A percentile compares a stretch with the other conserved stretches of the same genome.
Evolutionary conservation across 2,113 vertebrate genomes (phyloP).

Genomic region (Xiphophorus hellerii): DNA sequence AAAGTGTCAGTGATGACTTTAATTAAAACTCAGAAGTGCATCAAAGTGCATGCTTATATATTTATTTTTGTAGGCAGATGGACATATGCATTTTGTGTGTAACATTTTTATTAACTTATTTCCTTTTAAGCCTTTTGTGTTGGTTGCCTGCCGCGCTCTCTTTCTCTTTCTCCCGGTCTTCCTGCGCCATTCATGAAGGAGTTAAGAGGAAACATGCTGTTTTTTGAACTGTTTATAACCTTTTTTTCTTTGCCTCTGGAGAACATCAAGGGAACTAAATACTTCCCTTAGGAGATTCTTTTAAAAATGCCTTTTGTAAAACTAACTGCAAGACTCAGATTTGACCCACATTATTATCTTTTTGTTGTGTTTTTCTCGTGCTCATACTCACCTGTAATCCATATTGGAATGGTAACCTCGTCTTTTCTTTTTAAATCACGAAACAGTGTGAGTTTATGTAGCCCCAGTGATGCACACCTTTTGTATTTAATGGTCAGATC

Average conservation of each 20-base stretch:
- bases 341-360: constrained; percentile 32
- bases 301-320: constrained; percentile 50
- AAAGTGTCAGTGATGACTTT: not conserved
- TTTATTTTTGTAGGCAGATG: not conserved
- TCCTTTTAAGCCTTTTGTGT: constrained; percentile 16
- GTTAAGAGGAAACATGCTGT: constrained; percentile 16
- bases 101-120: not conserved
- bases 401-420: constrained; percentile 44
- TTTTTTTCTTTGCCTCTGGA: constrained; percentile 44
- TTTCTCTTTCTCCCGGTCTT: constrained; percentile 1
- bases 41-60: not conserved
- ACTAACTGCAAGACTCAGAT: constrained; percentile 40
- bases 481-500: constrained; percentile 38
- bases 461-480: constrained; percentile 10
- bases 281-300: constrained; percentile 38
- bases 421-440: constrained; percentile 14
- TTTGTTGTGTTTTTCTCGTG: constrained; percentile 17
- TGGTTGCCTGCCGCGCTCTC: constrained; percentile 12
- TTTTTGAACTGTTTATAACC: not conserved
- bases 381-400: constrained; percentile 53
- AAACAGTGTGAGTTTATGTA: constrained; percentile 31
- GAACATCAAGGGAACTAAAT: constrained; percentile 34
- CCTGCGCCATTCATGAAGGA: constrained; percentile 13
- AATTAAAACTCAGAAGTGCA: too few species aligned
- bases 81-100: constrained; percentile 8